A percentile compares a stretch with the other conserved stretches of the same genome.
Conservation (phyloP, 1,140 invertebrate species). For the Camponotus pennsylvanicus region DNA sequence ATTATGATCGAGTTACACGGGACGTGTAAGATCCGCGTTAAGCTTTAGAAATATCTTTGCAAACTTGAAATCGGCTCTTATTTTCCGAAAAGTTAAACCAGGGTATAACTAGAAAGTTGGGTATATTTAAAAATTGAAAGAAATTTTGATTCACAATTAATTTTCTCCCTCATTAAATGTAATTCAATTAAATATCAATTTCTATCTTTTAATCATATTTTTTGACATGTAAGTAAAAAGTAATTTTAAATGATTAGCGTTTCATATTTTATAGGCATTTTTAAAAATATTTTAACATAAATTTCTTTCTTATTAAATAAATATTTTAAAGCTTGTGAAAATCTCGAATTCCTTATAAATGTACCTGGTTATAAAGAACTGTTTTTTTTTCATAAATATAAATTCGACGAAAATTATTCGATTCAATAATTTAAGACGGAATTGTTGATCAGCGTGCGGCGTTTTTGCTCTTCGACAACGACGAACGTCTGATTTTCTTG, state of each 20-base stretch:
- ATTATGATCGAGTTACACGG: conserved; percentile 46
- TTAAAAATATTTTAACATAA: too few species aligned
- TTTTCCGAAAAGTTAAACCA: neutral
- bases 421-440: conserved; percentile 35
- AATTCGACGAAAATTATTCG: neutral
- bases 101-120: neutral
- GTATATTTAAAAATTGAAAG: neutral
- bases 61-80: neutral
- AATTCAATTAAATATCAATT: neutral
- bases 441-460: conserved; percentile 16
- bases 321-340: neutral
- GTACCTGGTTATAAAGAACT: neutral
- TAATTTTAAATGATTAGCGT: too few species aligned
- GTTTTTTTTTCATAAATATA: neutral
- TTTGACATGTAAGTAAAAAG: too few species aligned
- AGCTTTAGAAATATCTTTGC: conserved; percentile 13
- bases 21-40: neutral
- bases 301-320: neutral
- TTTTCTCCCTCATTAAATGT: neutral
- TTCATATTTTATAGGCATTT: too few species aligned
- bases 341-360: too few species aligned
- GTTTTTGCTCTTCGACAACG: conserved; percentile 14
- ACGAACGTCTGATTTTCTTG: conserved; percentile 55
- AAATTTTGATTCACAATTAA: neutral
- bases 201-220: too few species aligned